Evolutionary conservation across 2,888 invertebrate genomes (phyloP), one percentile per base, ranked within the genome.

Genomic region (Willowsia nigromaculata): DNA sequence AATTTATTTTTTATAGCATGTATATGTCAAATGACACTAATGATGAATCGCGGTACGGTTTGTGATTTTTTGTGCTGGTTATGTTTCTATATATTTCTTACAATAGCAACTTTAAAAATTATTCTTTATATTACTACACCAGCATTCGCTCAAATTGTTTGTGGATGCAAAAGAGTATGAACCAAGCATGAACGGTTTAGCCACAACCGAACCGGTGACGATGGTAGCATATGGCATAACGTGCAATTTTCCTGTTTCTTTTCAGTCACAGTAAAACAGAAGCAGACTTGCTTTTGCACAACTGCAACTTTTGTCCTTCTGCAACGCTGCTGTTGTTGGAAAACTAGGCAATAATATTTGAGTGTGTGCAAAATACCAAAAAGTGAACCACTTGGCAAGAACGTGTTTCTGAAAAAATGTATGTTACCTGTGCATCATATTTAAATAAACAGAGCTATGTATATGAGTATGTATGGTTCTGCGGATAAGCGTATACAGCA

Each of bases 331-430:
- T 65, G 33, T 33, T 65, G 5, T 33, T 30, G 33, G 33, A 33
- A 65, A n/a, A 65, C 30, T 59, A 22, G n/a, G 65, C 13, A 33
- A 33, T 65, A 33, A 33, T 33, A 65, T 65, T 65, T 33, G 68
- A 9, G n/a, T 68, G 68, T 40, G 40, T 68, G 68, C 68, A 68
- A 68, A 68, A 68, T 68, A 68, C 68, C 11, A 68, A 68, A 65
- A 68, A 40, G 40, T 37, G 18, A 40, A 22, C 40, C 68, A 22
- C 40, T 40, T 68, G 40, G 22, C n/a, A 1, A 68, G 15, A 62
- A 62, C 4, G 30, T 62, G 25, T 62, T 27, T 62, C 25, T n/a
- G 25, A 30, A 30, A 65, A 65, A 65, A 65, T 33, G n/a, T 65
- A 18, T 11, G 15, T 65, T 1, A 13, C 22, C n/a, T n/a, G n/a